phyloP scores from a whole-genome alignment of 2,113 vertebrate species.

The Grus americana region DNA sequence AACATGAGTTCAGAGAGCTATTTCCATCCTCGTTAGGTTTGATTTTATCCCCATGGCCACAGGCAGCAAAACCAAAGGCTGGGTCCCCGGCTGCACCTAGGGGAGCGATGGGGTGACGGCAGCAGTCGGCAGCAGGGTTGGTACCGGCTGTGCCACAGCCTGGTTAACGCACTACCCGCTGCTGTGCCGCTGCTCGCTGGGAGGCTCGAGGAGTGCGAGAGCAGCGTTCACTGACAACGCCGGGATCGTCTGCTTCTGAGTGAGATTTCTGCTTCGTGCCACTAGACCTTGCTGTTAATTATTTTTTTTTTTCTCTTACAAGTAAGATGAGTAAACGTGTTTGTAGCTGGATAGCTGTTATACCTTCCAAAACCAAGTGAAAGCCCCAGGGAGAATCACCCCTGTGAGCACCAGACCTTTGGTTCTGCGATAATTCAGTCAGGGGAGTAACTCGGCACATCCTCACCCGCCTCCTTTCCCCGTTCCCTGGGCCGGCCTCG shows the following conservation, averaged over 20 bases:
- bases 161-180: too few relatives aligned
- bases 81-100: background rate
- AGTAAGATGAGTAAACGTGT: background rate
- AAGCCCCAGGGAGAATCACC: background rate
- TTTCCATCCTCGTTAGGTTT: background rate
- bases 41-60: background rate
- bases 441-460: background rate
- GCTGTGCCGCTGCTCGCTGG: background rate
- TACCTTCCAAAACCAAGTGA: background rate
- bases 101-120: background rate
- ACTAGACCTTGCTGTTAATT: background rate
- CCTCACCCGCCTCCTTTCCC: background rate
- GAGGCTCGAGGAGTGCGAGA: background rate
- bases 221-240: background rate
- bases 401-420: background rate
- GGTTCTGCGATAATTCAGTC: background rate
- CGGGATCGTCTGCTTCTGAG: background rate
- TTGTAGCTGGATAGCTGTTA: background rate
- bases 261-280: too few relatives aligned
- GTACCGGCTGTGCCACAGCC: fast-evolving
- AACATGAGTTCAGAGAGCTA: background rate
- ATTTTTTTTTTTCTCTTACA: background rate
- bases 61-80: background rate
- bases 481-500: too few relatives aligned
- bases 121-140: background rate